Percentiles rank a stretch among this genome's conserved stretches.
Evolutionary conservation across 35 echinoderm and acorn worm genomes (phyloP).

Genomic region (Patiria miniata): DNA sequence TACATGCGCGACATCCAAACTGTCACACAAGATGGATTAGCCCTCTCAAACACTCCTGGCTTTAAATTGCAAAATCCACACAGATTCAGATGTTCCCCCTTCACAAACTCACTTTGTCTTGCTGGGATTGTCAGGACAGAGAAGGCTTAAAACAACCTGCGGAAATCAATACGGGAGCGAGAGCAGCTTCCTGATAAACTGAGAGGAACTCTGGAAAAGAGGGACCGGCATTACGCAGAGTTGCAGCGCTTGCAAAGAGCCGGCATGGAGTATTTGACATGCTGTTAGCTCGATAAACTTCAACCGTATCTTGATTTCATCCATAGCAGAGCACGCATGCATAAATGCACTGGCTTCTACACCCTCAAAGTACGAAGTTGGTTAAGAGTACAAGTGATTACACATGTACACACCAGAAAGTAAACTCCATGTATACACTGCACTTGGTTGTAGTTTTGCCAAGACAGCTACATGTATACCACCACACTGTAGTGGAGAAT

Average conservation of each 20-base stretch:
- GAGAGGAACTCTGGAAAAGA: too few relatives aligned
- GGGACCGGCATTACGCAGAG: too few relatives aligned
- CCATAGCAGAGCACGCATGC: background rate
- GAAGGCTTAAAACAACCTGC: too few relatives aligned
- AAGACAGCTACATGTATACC: too few relatives aligned
- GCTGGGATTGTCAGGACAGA: too few relatives aligned
- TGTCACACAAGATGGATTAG: conserved; percentile 10
- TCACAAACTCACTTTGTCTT: background rate
- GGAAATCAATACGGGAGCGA: background rate
- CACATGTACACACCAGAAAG: too few relatives aligned
- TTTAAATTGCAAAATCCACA: conserved; percentile 29
- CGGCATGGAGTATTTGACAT: conserved; percentile 6
- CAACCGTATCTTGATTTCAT: background rate
- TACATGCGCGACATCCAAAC: background rate
- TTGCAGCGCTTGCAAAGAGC: background rate
- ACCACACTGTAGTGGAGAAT: too few relatives aligned
- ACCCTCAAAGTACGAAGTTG: too few relatives aligned
- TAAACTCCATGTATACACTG: too few relatives aligned
- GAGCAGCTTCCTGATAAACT: background rate
- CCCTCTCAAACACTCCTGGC: conserved; percentile 5
- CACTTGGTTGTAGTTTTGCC: too few relatives aligned
- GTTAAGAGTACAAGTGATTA: too few relatives aligned
- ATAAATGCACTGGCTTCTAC: background rate
- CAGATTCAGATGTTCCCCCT: background rate
- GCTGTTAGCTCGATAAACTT: conserved; percentile 24